Conservation (phyloP, 1,140 invertebrate species). For the Drosophila elegans region DNA sequence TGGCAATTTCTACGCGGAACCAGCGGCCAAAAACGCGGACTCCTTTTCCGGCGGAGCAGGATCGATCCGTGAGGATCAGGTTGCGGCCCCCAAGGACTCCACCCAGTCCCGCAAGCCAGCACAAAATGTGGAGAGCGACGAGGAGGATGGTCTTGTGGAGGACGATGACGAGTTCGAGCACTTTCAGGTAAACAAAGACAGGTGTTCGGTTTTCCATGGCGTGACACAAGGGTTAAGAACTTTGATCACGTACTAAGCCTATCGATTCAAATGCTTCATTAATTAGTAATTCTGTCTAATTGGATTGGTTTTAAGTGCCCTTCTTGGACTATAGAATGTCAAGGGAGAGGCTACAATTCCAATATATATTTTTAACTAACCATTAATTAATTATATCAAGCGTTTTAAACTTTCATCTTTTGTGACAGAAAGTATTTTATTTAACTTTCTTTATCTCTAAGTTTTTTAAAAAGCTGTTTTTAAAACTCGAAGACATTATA, state of each 20-base stretch:
- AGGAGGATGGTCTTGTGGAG: slow-evolving; percentile 82
- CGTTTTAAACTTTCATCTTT: background rate
- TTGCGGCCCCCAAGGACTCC: slow-evolving; percentile 7
- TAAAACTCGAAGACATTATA: background rate
- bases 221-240: background rate
- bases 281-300: background rate
- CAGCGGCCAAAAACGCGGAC: slow-evolving; percentile 59
- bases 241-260: background rate
- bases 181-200: slow-evolving; percentile 86
- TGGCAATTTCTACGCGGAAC: slow-evolving; percentile 85
- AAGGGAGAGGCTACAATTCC: no score
- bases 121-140: slow-evolving; percentile 38
- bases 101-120: slow-evolving; percentile 12
- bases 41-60: slow-evolving; percentile 16
- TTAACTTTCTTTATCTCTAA: background rate
- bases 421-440: background rate
- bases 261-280: background rate
- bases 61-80: slow-evolving; percentile 16
- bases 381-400: background rate
- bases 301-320: no score
- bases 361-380: no score
- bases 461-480: no score
- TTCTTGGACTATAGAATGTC: no score
- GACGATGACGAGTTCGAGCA: slow-evolving; percentile 96
- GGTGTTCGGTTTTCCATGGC: background rate